Conservation (phyloP, 1,140 invertebrate genomes). For the Copidosoma floridanum region DNA sequence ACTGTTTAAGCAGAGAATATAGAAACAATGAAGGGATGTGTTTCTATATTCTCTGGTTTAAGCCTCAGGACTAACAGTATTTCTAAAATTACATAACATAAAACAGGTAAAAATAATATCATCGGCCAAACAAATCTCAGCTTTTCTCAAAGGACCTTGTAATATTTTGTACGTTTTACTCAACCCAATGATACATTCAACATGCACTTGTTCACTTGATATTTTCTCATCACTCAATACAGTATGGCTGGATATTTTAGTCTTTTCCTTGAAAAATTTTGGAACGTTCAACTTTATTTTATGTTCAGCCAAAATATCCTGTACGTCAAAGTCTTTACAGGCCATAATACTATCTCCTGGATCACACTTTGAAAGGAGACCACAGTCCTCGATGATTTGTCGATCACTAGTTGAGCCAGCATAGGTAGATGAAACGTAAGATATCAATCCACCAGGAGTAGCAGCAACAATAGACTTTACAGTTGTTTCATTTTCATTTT, state of each 20-base stretch:
- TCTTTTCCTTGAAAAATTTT: conserved; percentile 24
- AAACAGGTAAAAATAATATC: conserved; percentile 26
- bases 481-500: conserved; percentile 36
- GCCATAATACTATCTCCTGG: conserved; percentile 26
- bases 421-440: conserved; percentile 39
- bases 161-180: conserved; percentile 39
- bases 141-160: conserved; percentile 16
- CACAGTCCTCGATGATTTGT: conserved; percentile 31
- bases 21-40: no score
- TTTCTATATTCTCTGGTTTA: no score
- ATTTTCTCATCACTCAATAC: conserved; percentile 37
- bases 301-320: conserved; percentile 27
- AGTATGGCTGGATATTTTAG: conserved; percentile 30
- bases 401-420: conserved; percentile 40
- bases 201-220: conserved; percentile 27
- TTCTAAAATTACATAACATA: conserved; percentile 20
- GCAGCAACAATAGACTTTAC: conserved; percentile 42
- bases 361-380: conserved; percentile 15
- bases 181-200: conserved; percentile 32
- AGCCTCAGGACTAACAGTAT: no score
- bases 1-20: no score
- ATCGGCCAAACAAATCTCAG: conserved; percentile 8
- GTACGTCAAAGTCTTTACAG: conserved; percentile 30
- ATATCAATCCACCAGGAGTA: conserved; percentile 37
- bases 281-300: conserved; percentile 18